Percentiles rank a stretch among this genome's conserved stretches.
These are phyloP conservation scores for Tokudaia muenninki DNA, from an alignment of 2,797 vertebrate species.

Conservation along the genomic window DNA sequence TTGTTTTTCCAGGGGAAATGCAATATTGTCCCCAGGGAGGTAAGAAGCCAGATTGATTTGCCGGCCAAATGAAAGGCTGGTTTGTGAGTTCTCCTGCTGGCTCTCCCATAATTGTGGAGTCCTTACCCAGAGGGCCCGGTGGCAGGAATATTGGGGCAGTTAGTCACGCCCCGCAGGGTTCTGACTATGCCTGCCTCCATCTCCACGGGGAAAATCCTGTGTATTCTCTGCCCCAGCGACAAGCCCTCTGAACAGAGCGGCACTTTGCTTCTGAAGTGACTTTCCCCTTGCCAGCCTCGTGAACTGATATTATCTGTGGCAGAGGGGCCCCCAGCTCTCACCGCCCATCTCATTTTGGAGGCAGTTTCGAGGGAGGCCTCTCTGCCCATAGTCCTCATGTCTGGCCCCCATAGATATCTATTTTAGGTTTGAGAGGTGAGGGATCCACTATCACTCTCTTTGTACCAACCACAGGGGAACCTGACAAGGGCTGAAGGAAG, in stretches of 20 bases:
- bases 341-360: constrained; percentile 76
- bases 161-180: constrained; percentile 84
- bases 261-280: constrained; percentile 79
- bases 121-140: constrained; percentile 82
- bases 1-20: constrained; percentile 86
- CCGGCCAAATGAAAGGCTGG: constrained; percentile 84
- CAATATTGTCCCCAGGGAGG: constrained; percentile 83
- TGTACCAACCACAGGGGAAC: constrained; percentile 71
- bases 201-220: constrained; percentile 83
- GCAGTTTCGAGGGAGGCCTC: constrained; percentile 71
- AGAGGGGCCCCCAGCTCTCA: constrained; percentile 18
- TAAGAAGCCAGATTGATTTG: constrained; percentile 84
- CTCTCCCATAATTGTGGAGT: constrained; percentile 83
- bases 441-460: constrained; percentile 47
- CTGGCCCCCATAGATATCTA: constrained; percentile 63
- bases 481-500: not conserved
- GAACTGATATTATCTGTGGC: constrained; percentile 75
- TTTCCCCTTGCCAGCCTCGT: constrained; percentile 73
- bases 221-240: constrained; percentile 79
- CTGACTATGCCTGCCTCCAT: constrained; percentile 82
- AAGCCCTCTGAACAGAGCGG: constrained; percentile 80
- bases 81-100: constrained; percentile 83
- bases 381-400: constrained; percentile 52
- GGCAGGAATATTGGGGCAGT: constrained; percentile 84
- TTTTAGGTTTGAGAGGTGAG: constrained; percentile 65